Conservation (phyloP, 2,888 invertebrate genomes). For the Branchipolynoe longqiensis region DNA sequence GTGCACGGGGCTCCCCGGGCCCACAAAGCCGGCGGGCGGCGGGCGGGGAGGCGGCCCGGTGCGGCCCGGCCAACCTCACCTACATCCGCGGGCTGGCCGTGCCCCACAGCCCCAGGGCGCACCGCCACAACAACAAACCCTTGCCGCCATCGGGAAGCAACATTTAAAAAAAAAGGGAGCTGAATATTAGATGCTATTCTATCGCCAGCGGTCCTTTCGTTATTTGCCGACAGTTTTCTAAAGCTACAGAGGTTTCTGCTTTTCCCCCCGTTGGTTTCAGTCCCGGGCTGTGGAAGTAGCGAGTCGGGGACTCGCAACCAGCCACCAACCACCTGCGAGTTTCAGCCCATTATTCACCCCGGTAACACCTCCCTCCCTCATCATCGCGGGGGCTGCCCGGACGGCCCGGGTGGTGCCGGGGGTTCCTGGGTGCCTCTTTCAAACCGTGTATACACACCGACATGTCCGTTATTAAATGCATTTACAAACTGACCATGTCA, state of each 20-base stretch:
- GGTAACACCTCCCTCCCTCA: too few relatives aligned
- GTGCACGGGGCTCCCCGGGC: slow-evolving; percentile 25
- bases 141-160: neutral
- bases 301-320: neutral
- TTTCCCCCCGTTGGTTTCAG: neutral
- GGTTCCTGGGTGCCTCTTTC: too few relatives aligned
- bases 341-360: too few relatives aligned
- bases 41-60: slow-evolving; percentile 7
- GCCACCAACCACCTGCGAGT: neutral
- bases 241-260: slow-evolving; percentile 13
- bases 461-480: too few relatives aligned
- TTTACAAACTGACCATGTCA: too few relatives aligned
- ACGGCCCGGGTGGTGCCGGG: too few relatives aligned
- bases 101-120: slow-evolving; percentile 46
- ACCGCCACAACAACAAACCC: slow-evolving; percentile 43
- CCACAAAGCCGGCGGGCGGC: slow-evolving; percentile 27
- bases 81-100: slow-evolving; percentile 37
- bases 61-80: slow-evolving; percentile 9
- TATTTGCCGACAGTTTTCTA: slow-evolving; percentile 18
- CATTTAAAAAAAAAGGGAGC: neutral
- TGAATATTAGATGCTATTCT: slow-evolving; percentile 33
- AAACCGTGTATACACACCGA: too few relatives aligned
- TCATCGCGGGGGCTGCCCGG: too few relatives aligned
- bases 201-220: neutral
- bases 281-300: neutral